Evolutionary conservation across 1,140 invertebrate genomes (phyloP).

Genomic region (Camponotus pennsylvanicus): DNA sequence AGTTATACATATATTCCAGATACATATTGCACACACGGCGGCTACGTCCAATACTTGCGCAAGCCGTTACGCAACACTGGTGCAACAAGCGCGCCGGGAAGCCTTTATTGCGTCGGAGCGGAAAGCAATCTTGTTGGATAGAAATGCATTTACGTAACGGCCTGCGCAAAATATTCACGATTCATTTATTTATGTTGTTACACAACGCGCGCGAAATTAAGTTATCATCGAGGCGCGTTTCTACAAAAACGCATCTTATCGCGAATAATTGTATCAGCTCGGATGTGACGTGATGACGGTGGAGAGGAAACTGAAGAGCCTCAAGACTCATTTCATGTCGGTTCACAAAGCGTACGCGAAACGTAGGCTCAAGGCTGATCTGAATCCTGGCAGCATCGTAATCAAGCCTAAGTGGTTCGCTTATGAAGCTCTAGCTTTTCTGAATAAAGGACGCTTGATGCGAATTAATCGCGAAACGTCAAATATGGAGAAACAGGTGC

Average conservation of each 20-base stretch:
- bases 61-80: conserved; percentile 42
- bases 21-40: no score
- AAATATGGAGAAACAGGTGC: conserved; percentile 54
- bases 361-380: conserved; percentile 30
- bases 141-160: conserved; percentile 10
- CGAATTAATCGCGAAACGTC: conserved; percentile 37
- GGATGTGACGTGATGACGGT: conserved; percentile 62
- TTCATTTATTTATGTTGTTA: conserved; percentile 25
- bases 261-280: conserved; percentile 25
- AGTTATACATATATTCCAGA: conserved; percentile 12
- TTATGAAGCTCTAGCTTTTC: conserved; percentile 58
- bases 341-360: conserved; percentile 62
- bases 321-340: conserved; percentile 64
- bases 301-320: conserved; percentile 61
- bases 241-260: neutral
- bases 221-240: neutral
- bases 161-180: neutral
- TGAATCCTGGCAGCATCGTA: neutral
- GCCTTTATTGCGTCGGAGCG: neutral
- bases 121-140: conserved; percentile 7
- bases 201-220: conserved; percentile 6
- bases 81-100: conserved; percentile 3
- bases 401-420: conserved; percentile 63
- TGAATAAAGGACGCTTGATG: conserved; percentile 35
- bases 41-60: conserved; percentile 43